Conservation (phyloP, 2,797 vertebrate genomes). For the Heliangelus exortis region DNA sequence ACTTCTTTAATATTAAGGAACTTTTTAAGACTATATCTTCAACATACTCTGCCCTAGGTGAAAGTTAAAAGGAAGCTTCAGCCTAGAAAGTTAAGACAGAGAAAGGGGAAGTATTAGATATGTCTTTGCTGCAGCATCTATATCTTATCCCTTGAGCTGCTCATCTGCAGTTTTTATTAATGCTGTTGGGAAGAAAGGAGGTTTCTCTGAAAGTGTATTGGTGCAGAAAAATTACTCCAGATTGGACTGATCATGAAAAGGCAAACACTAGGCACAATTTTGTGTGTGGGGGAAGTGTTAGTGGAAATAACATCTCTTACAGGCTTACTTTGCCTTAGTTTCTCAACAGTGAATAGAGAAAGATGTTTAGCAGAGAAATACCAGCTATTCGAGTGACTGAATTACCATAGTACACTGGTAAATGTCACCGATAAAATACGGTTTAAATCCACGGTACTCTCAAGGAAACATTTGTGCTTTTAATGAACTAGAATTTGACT, state of each 20-base stretch:
- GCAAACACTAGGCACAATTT: neutral
- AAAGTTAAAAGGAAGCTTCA: neutral
- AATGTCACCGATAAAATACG: slow-evolving; percentile 41
- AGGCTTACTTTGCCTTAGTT: neutral
- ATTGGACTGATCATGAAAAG: neutral
- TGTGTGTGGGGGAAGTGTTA: neutral
- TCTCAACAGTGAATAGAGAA: neutral
- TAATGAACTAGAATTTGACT: slow-evolving; percentile 11
- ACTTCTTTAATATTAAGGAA: neutral
- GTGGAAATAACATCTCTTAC: neutral
- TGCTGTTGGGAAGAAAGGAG: neutral
- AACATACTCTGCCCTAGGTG: neutral
- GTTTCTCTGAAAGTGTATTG: neutral
- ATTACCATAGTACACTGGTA: neutral
- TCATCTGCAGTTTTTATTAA: neutral
- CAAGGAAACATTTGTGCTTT: slow-evolving; percentile 23
- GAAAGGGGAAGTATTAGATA: neutral
- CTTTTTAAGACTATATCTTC: neutral
- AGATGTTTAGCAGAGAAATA: slow-evolving; percentile 4
- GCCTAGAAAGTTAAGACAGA: neutral
- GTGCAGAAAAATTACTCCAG: neutral
- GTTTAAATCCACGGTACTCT: slow-evolving; percentile 4
- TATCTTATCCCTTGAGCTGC: neutral
- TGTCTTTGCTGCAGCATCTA: neutral
- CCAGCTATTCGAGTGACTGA: neutral